Evolutionary conservation across 2,797 vertebrate genomes (phyloP), one percentile per base, ranked within the genome.

Genomic region (Anas georgica): DNA sequence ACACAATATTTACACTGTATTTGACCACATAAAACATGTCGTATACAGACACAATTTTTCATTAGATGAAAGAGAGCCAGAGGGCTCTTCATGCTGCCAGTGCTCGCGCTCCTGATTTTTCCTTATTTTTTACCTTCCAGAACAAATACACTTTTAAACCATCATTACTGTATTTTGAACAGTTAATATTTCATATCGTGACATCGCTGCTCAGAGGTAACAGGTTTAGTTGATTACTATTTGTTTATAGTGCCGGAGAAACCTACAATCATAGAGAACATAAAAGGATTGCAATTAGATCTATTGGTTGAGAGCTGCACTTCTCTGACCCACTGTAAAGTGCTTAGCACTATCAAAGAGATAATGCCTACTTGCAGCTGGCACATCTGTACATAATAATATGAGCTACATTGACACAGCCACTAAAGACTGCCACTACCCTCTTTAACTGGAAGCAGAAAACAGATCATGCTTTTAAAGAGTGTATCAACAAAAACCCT

Each of bases 241-340:
- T 98, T 98, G 98, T 98, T 98, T 98, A 98, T 98, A 98, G 98
- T 98, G 98, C 98, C 95, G 97, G 98, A 98, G 98, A 98, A 99
- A 98, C 98, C 98, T 98, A 98, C 98, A 99, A 99, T 99, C 98
- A 98, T 92, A 94, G 98, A 97, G 97, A 98, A 98, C 98, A 97
- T 98, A 98, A 98, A 98, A 98, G 98, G 97, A 98, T 97, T 98
- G 98, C 98, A 98, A 99, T 99, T 99, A 99, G 98, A 98, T 98
- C 98, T 97, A 98, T 99, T 98, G 98, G 98, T 98, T 98, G 97
- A 97, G 97, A 97, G 98, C 98, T 98, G 98, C 98, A 98, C 98
- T 98, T 95, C 95, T 56, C 96, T 98, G 98, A 98, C 98, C 97
- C 96, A 95, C 96, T 98, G 98, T 98, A 98, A 99, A 98, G 97